phyloP scores from a whole-genome alignment of 92 coral and sea anemone genomes.

The Actinernus sp. region DNA sequence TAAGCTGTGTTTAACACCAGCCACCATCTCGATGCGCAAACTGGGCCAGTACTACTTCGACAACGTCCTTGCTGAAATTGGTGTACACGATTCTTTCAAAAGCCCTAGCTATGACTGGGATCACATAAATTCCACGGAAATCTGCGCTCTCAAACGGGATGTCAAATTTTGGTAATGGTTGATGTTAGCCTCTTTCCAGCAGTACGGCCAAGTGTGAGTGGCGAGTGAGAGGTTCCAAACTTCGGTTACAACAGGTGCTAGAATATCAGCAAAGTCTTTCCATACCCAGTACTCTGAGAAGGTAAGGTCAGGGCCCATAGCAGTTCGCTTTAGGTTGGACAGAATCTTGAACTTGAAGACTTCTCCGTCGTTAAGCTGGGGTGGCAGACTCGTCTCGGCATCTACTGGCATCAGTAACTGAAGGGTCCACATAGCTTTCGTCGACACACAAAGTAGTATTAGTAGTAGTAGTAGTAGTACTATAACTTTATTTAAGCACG shows the following conservation, averaged over 20 bases:
- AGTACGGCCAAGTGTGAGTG: too few species aligned
- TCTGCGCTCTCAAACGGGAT: background rate
- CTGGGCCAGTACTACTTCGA: too few species aligned
- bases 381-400: too few species aligned
- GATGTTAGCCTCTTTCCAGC: too few species aligned
- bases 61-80: background rate
- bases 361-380: constrained; percentile 1
- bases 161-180: background rate
- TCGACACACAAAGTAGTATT: too few species aligned
- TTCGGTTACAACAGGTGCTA: background rate
- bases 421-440: too few species aligned
- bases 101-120: constrained; percentile 1
- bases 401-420: too few species aligned
- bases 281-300: constrained; percentile 2
- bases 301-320: background rate
- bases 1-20: too few species aligned
- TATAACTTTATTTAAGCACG: too few species aligned
- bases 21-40: too few species aligned
- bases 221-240: constrained; percentile 1
- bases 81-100: constrained; percentile 1
- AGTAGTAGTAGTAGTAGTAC: too few species aligned
- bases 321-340: background rate
- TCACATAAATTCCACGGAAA: background rate
- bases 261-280: constrained; percentile 1
- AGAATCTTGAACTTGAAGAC: background rate